Conservation (phyloP, 2,888 invertebrate genomes). For the Odontothrips loti region DNA sequence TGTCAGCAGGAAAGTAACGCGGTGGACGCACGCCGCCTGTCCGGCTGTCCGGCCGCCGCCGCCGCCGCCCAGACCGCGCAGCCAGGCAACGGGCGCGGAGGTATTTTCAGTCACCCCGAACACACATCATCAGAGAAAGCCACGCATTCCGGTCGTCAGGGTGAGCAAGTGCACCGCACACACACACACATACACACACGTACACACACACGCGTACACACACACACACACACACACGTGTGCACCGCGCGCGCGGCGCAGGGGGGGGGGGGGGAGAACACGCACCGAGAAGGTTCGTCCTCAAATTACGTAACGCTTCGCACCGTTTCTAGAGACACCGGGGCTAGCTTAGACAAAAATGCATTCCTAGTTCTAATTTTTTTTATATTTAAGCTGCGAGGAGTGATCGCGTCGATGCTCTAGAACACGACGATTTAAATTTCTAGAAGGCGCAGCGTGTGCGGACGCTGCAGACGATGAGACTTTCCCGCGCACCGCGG, state of each 20-base stretch:
- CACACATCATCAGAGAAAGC: constrained; percentile 17
- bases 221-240: not conserved
- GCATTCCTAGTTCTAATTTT: no score
- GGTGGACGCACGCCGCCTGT: not conserved
- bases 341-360: no score
- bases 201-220: not conserved
- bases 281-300: no score
- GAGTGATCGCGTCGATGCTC: no score
- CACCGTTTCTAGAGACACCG: no score
- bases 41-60: not conserved
- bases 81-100: not conserved
- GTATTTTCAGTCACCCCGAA: constrained; percentile 11
- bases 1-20: not conserved
- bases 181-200: not conserved
- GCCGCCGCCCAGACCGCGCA: not conserved
- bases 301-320: no score
- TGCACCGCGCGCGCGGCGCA: not conserved
- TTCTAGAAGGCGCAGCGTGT: no score
- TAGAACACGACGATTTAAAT: no score
- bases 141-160: constrained; percentile 15
- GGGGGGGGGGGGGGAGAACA: no score
- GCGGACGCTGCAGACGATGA: no score
- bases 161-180: not conserved
- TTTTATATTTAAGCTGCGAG: no score
- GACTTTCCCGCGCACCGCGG: no score